These are phyloP conservation scores for Dromococcyx pavoninus DNA, from an alignment of 2,797 vertebrate species.

Conservation along the genomic window DNA sequence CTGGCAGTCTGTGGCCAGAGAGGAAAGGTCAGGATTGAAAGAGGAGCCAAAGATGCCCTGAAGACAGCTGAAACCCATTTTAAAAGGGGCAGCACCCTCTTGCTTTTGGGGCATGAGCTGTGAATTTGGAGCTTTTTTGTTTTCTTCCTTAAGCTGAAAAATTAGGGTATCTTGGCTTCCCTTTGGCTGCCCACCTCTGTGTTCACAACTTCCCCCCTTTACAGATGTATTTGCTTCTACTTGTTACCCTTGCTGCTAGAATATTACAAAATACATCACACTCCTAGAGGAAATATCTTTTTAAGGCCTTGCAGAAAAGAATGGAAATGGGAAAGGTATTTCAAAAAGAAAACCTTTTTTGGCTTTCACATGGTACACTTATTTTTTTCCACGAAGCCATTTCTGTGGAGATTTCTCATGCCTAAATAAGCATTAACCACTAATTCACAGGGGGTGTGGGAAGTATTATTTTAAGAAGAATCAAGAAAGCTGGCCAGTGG, in stretches of 20 bases:
- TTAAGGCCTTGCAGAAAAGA: neutral
- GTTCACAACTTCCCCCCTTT: neutral
- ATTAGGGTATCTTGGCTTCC: neutral
- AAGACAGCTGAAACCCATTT: neutral
- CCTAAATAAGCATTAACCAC: constrained; percentile 25
- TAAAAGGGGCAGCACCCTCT: neutral
- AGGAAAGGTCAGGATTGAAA: neutral
- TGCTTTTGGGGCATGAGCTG: neutral
- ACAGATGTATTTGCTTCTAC: neutral
- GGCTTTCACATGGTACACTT: neutral
- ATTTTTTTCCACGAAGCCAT: neutral
- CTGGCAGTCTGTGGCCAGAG: neutral
- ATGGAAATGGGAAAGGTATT: constrained; percentile 15
- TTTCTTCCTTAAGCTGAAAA: neutral
- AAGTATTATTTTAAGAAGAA: constrained; percentile 16
- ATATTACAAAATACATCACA: neutral
- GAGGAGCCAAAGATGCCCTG: neutral
- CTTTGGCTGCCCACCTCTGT: neutral
- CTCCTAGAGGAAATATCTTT: neutral
- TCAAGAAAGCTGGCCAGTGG: constrained; percentile 50
- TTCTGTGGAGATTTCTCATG: constrained; percentile 3
- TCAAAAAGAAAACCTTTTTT: neutral
- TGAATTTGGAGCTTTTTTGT: neutral
- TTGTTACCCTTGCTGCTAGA: neutral
- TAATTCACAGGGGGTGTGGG: neutral